Base-by-base conservation (phyloP, 2,888 invertebrate genomes). In the Tenthredo distinguenda region DNA sequence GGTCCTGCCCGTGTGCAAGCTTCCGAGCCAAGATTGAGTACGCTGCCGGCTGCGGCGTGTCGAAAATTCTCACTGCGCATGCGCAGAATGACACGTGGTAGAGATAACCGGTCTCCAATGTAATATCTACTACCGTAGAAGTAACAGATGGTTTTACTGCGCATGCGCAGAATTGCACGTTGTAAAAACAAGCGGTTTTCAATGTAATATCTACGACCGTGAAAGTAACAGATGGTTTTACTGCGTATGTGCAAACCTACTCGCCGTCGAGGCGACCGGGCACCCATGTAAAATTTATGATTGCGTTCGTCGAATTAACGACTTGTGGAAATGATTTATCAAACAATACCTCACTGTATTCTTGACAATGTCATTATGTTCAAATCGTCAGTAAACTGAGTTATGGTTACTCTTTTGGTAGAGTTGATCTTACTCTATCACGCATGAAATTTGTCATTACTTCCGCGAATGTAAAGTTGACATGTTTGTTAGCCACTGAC, bases 11-110 rank as follows among this genome's bases (percentile, higher is more conserved):
- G 43, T 3, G 37, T 71, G 15, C 71, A 71, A 31, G 34, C 71
- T 31, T 71, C 71, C 71, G 10, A 71, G 18, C 71, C 71, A 71
- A 71, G 10, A 71, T 71, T 31, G 71, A 71, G 71, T 7, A 71
- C 18, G 31, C 71, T 34, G 31, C 68, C 7, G 34, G 31, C 9
- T 34, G 6, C 71, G 71, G 71, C 34, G 0, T 40, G 40, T 40
- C 40, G 40, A 40, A 40, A 7, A 71, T 31, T 71, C 18, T 71
- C 71, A 71, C 18, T 71, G 37, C 71, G 71, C 71, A 71, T 71
- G 71, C 71, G 37, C 34, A 26, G 10, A 26, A 62, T 18, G 0
- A 21, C 26, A 62, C 26, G 62, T 21, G n/a, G 62, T 62, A 9
- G 26, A 62, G 26, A 18, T 3, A 21, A 21, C n/a, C 10, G 62